Evolutionary conservation across 2,888 invertebrate species (phyloP), one percentile per base, ranked within the genome.

Genomic region (Oligia fasciuncula): DNA sequence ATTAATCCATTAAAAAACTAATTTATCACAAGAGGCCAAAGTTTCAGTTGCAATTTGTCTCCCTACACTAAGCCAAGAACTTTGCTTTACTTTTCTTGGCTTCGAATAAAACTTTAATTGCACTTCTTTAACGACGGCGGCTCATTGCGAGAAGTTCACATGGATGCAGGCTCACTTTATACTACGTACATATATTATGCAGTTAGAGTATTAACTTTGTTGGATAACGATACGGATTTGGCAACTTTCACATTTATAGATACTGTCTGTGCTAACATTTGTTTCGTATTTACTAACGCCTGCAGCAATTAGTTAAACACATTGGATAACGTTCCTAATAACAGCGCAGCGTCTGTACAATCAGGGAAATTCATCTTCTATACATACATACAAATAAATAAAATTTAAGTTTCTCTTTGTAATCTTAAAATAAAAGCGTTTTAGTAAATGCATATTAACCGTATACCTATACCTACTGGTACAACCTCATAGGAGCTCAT

Each of bases 101-200:
- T 67, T 80, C 60, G 79, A 86, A 88, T 81, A 81, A 84, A 89
- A 86, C 82, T 89, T 89, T 84, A 87, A 89, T 89, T 89, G 81
- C 83, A 81, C 77, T 81, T 80, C 82, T 85, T 82, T 79, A 84
- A 68, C 76, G 77, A 63, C 65, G 80, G 76, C 65, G 80, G 76
- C 73, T 81, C 79, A 74, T 77, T 81, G 69, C 62, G 70, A 77
- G 76, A 87, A 87, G 75, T 87, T 86, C 70, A 70, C 70, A 19
- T 54, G 51, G n/a, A 76, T 72, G 76, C 77, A 69, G 75, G 35
- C 80, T 71, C 49, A 68, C 49, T 77, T 66, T 68, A 60, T 43
- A 78, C 63, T 65, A 71, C 54, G 65, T 70, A 70, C 66, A 67
- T 79, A 54, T 66, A 77, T 83, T 66, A 85, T 86, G 62, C 66